Evolutionary conservation across 2,888 invertebrate species (phyloP), one percentile per base, ranked within the genome.

Genomic region (Drosophila algonquin): DNA sequence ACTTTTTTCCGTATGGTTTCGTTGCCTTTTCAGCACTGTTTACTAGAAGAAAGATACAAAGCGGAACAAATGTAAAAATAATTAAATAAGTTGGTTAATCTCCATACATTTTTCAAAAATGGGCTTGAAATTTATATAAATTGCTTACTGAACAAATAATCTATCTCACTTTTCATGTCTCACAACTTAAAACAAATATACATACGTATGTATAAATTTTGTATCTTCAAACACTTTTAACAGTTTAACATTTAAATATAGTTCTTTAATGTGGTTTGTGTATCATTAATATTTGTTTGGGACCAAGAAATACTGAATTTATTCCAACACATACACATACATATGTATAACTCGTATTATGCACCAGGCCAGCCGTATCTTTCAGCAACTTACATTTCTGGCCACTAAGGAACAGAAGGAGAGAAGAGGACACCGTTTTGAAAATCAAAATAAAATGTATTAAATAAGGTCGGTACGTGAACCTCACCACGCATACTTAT

Each of bases 1-100:
- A 35, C 32, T 48, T 48, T 32, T 51, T 48, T 57, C 14, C 18
- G 47, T 57, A 14, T 47, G 46, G 24, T 51, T 21, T 57, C 32
- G 32, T 48, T 48, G 32, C 57, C 57, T 57, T 57, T 47, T 21
- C 32, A 21, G 47, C 30, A 32, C 30, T 35, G 18, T 47, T 18
- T 57, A 46, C 35, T 48, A n/a, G 7, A 7, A n/a, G n/a, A 7
- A 40, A 40, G 6, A 40, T 40, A 14, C 14, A 40, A 40, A n/a
- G 2, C 51, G 46, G 3, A 51, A 44, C 45, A 48, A 24, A 30
- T 40, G 16, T n/a, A 35, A 24, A n/a, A 24, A 21, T 40, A 18
- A 1, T 30, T 6, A 52, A 24, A 24, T 32, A 47, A 48, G 16
- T 35, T 3, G 9, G 40, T 44, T 53, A 45, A 24, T 24, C 3